These are phyloP conservation scores for Aptenodytes patagonicus DNA, from an alignment of 2,113 vertebrate species.

Conservation along the genomic window DNA sequence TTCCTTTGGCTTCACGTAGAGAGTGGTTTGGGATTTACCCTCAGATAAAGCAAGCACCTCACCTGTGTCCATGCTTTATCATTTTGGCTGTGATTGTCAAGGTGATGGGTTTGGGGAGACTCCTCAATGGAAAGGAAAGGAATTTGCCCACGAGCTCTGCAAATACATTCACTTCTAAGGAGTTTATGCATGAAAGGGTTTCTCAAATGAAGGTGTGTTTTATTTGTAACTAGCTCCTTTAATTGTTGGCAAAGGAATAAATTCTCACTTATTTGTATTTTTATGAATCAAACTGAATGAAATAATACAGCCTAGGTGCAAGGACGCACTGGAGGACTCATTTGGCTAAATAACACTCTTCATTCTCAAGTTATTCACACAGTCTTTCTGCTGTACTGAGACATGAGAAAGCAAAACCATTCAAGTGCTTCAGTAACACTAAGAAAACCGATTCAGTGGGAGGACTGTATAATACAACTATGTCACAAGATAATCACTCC, in stretches of 20 bases:
- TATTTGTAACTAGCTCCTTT: not conserved
- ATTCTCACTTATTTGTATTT: not conserved
- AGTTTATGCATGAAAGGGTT: not conserved
- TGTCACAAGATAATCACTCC: not conserved
- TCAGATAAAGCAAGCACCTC: not conserved
- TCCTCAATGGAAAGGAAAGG: not conserved
- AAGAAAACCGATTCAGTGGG: not conserved
- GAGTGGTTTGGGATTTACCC: not conserved
- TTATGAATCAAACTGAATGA: not conserved
- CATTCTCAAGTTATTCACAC: not conserved
- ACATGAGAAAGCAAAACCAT: not conserved
- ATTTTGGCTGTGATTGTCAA: not conserved
- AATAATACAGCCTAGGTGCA: not conserved
- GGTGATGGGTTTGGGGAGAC: not conserved
- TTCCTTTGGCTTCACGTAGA: fast-evolving
- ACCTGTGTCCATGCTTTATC: not conserved
- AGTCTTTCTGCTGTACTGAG: not conserved
- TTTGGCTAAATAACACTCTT: not conserved
- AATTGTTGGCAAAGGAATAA: not conserved
- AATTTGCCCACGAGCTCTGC: not conserved
- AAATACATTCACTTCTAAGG: not conserved
- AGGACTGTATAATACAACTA: not conserved
- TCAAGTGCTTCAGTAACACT: not conserved
- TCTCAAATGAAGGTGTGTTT: not conserved
- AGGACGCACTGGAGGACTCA: not conserved